These are phyloP conservation scores for Thyatira batis DNA, from an alignment of 2,888 invertebrate species.

Conservation along the genomic window DNA sequence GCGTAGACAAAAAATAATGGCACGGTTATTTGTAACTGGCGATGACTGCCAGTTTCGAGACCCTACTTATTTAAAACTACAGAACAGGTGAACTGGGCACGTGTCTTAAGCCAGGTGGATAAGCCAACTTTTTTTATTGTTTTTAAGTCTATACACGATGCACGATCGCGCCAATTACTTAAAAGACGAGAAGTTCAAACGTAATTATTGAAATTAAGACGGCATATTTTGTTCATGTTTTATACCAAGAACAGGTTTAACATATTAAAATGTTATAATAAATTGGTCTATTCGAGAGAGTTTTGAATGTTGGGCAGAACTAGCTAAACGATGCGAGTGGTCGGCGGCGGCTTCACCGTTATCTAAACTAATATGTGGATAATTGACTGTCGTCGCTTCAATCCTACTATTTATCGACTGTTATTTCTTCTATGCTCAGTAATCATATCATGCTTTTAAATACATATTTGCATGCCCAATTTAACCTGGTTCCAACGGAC, in stretches of 20 bases:
- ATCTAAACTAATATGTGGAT: slow-evolving; percentile 35
- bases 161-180: background rate
- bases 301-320: background rate
- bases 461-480: slow-evolving; percentile 37
- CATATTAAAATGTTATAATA: slow-evolving; percentile 20
- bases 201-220: background rate
- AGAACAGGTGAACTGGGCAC: slow-evolving; percentile 71
- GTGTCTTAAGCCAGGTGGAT: slow-evolving; percentile 64
- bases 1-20: slow-evolving; percentile 46
- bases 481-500: slow-evolving; percentile 26
- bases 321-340: background rate
- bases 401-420: slow-evolving; percentile 45
- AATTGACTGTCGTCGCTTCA: slow-evolving; percentile 34
- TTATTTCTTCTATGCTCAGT: slow-evolving; percentile 30
- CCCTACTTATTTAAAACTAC: slow-evolving; percentile 45
- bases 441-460: slow-evolving; percentile 42
- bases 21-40: slow-evolving; percentile 29
- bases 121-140: slow-evolving; percentile 38
- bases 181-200: background rate
- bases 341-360: slow-evolving; percentile 40
- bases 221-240: slow-evolving; percentile 7
- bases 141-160: background rate
- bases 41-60: slow-evolving; percentile 33
- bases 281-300: slow-evolving; percentile 14
- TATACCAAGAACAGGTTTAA: slow-evolving; percentile 27